Evolutionary conservation across 1,140 invertebrate species (phyloP).

Genomic region (Magallana gigas): DNA sequence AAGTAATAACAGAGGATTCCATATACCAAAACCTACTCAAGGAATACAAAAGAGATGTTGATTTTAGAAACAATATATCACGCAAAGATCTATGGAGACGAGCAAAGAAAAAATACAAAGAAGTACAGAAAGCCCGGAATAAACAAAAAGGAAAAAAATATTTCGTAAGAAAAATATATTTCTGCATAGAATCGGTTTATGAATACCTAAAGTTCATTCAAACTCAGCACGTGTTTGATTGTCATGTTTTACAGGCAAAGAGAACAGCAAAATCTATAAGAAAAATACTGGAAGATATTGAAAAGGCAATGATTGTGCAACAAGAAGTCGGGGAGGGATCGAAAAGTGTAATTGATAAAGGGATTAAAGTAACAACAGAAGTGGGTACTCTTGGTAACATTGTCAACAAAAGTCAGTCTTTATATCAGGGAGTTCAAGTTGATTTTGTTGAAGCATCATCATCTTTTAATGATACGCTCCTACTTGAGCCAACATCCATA

Average conservation of each 20-base stretch:
- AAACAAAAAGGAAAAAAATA: neutral
- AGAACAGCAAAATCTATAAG: neutral
- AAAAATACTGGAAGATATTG: neutral
- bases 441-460: neutral
- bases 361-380: neutral
- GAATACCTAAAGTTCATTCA: too few relatives aligned
- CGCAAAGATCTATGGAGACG: neutral
- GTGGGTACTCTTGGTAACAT: neutral
- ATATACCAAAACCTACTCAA: conserved; percentile 1
- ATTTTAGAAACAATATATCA: neutral
- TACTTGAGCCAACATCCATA: too few relatives aligned
- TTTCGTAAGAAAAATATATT: neutral
- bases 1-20: conserved; percentile 15
- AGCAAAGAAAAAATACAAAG: neutral
- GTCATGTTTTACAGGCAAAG: neutral
- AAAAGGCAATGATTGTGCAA: neutral
- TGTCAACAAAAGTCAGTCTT: neutral
- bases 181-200: too few relatives aligned
- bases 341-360: neutral
- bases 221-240: too few relatives aligned
- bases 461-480: neutral
- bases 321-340: neutral
- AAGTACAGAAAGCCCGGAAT: neutral
- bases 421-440: neutral
- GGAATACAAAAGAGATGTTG: neutral